Evolutionary conservation across 2,797 vertebrate species (phyloP).

Genomic region (Salmo trutta): DNA sequence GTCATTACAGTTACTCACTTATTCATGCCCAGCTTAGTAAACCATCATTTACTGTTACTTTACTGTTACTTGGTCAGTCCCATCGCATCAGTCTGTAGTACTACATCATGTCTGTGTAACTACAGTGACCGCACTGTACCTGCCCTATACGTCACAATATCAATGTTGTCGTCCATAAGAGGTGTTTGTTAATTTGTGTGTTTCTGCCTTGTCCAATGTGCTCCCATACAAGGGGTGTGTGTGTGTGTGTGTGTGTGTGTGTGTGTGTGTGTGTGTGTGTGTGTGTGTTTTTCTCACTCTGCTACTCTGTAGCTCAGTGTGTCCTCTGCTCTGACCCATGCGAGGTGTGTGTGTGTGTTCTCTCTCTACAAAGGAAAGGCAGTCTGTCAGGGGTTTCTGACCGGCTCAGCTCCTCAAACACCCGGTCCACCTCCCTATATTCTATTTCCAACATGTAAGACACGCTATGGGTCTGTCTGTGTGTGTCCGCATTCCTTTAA

Average conservation of each 20-base stretch:
- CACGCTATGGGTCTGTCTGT: conserved; percentile 16
- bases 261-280: not conserved
- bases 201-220: not conserved
- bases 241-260: conserved; percentile 7
- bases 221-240: conserved; percentile 4
- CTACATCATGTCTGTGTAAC: not conserved
- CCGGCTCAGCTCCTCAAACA: conserved; percentile 79
- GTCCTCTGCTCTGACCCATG: not conserved
- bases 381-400: conserved; percentile 83
- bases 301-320: not conserved
- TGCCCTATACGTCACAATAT: not conserved
- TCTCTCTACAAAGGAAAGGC: conserved; percentile 80
- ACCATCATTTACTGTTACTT: not conserved
- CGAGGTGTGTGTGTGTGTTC: conserved; percentile 35
- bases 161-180: conserved; percentile 49
- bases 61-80: not conserved
- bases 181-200: conserved; percentile 7
- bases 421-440: conserved; percentile 83
- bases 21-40: not conserved
- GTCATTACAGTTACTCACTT: not conserved
- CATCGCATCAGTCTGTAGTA: not conserved
- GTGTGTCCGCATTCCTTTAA: conserved; percentile 6
- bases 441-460: conserved; percentile 84
- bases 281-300: conserved; percentile 36
- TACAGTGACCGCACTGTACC: not conserved